phyloP scores from a whole-genome alignment of 2,797 vertebrate genomes.

The Stomatorhinus walkeri region DNA sequence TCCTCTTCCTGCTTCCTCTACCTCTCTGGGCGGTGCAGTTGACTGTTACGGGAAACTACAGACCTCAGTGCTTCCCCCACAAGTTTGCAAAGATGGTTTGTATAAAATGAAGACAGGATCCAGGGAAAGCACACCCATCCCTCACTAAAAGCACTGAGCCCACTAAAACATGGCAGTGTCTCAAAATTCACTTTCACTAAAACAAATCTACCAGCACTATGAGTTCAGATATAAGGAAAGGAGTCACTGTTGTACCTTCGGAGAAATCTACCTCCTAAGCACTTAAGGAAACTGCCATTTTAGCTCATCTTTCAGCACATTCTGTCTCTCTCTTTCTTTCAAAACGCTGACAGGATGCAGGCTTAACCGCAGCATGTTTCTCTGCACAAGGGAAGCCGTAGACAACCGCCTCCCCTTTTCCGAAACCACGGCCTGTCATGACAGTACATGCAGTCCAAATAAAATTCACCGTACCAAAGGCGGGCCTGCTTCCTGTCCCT shows the following conservation, averaged over 20 bases:
- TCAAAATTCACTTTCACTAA: not conserved
- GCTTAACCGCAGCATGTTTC: not conserved
- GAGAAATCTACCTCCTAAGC: not conserved
- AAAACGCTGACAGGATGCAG: constrained; percentile 14
- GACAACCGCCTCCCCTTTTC: constrained; percentile 4
- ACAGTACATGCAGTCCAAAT: not conserved
- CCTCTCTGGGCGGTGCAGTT: constrained; percentile 28
- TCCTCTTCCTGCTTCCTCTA: constrained; percentile 36
- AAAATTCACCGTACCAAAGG: not conserved
- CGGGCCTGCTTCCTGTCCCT: not conserved
- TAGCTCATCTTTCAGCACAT: not conserved
- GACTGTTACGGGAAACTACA: constrained; percentile 53
- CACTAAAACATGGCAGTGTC: not conserved
- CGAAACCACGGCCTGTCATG: not conserved
- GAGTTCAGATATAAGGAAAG: not conserved
- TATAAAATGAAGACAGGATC: not conserved
- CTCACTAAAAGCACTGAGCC: not conserved
- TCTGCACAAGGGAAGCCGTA: not conserved
- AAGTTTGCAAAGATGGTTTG: constrained; percentile 27
- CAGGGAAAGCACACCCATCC: not conserved
- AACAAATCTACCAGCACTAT: not conserved
- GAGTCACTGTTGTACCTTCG: not conserved
- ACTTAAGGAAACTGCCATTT: not conserved
- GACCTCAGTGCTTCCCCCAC: constrained; percentile 50
- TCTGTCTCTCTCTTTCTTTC: constrained; percentile 2